phyloP scores from a whole-genome alignment of 2,797 vertebrate genomes.

The Simalia tracyae region DNA sequence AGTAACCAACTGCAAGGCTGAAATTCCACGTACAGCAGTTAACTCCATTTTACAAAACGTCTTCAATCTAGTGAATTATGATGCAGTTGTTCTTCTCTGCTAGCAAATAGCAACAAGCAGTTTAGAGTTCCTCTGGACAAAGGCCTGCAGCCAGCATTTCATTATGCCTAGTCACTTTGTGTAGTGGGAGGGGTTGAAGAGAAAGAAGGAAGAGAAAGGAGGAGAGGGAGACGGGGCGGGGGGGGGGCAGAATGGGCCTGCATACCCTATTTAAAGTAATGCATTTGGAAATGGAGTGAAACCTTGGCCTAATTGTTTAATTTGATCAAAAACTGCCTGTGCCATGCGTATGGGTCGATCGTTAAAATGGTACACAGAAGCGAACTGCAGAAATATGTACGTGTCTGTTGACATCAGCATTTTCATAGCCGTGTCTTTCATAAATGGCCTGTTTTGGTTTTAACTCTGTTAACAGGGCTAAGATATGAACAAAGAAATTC shows the following conservation, averaged over 20 bases:
- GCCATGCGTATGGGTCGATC: not conserved
- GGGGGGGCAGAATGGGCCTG: not conserved
- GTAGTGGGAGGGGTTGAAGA: not conserved
- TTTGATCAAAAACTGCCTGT: constrained; percentile 41
- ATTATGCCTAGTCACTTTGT: constrained; percentile 53
- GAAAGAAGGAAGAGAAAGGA: not conserved
- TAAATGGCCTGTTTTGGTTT: not conserved
- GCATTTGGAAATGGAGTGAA: constrained; percentile 44
- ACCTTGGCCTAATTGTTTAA: constrained; percentile 22
- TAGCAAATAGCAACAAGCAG: constrained; percentile 72
- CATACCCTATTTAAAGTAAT: constrained; percentile 24
- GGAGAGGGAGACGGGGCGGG: not conserved
- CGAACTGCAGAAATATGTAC: not conserved
- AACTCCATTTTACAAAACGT: constrained; percentile 79
- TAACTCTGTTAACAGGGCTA: constrained; percentile 40
- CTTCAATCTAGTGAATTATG: constrained; percentile 75
- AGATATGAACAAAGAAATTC: constrained; percentile 21
- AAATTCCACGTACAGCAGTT: constrained; percentile 77
- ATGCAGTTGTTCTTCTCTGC: constrained; percentile 62
- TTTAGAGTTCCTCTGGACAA: constrained; percentile 68
- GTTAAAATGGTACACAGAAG: constrained; percentile 23
- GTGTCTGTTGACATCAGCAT: constrained; percentile 37
- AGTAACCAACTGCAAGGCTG: constrained; percentile 77
- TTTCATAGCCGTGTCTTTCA: constrained; percentile 26
- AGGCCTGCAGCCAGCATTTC: constrained; percentile 56